Evolutionary conservation across 2,113 vertebrate species (phyloP).

Genomic region (Tapirus terrestris): DNA sequence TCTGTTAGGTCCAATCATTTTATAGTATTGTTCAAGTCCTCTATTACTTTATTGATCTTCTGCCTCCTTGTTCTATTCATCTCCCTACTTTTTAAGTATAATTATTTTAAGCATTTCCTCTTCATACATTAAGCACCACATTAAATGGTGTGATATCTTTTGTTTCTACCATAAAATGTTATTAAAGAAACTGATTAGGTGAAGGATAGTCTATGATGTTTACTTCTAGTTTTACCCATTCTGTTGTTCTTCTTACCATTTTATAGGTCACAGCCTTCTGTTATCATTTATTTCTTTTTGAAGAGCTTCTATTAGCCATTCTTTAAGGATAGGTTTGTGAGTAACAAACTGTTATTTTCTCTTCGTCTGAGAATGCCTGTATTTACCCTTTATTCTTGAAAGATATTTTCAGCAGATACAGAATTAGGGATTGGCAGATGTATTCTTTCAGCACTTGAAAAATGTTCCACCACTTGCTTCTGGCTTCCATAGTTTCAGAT

Average conservation of each 20-base stretch:
- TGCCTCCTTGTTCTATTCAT: neutral
- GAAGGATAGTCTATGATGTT: neutral
- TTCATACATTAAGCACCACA: neutral
- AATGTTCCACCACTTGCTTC: too few relatives aligned
- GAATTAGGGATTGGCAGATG: too few relatives aligned
- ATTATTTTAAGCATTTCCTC: neutral
- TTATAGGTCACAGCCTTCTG: neutral
- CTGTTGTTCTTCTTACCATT: neutral
- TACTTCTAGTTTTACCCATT: neutral
- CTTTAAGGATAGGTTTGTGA: neutral
- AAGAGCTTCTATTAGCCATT: neutral
- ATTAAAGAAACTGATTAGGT: neutral
- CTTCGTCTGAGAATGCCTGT: too few relatives aligned
- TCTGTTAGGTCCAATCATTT: too few relatives aligned
- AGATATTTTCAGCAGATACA: too few relatives aligned
- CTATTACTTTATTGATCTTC: neutral
- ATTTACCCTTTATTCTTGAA: too few relatives aligned
- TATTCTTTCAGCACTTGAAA: too few relatives aligned
- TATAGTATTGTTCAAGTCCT: neutral
- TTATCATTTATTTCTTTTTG: neutral
- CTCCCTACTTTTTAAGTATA: neutral
- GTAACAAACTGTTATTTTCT: too few relatives aligned
- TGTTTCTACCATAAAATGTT: neutral
- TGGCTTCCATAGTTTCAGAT: too few relatives aligned
- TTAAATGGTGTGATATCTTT: neutral